These are phyloP conservation scores for Rhinolophus sinicus DNA, from an alignment of 2,113 vertebrate species.

Conservation along the genomic window DNA sequence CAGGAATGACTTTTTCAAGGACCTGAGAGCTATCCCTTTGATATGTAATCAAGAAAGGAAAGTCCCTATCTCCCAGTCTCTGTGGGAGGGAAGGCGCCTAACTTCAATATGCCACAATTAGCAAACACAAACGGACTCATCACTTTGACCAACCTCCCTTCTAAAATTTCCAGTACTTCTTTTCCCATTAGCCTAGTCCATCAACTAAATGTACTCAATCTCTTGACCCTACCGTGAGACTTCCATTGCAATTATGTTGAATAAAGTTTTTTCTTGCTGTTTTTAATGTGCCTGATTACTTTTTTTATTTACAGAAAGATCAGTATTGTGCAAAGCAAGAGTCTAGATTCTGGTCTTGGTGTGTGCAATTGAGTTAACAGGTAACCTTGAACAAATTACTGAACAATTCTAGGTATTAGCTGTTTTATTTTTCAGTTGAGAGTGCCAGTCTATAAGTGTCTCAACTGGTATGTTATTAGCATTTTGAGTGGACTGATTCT, in stretches of 20 bases:
- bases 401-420: not conserved
- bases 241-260: not conserved
- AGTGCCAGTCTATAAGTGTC: not conserved
- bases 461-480: not conserved
- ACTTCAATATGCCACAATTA: not conserved
- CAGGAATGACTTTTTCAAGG: not conserved
- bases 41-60: not conserved
- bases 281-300: not conserved
- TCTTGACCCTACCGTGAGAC: not conserved
- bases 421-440: not conserved
- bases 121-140: not conserved
- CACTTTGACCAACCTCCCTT: not conserved
- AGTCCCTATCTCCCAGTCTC: not conserved
- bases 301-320: not conserved
- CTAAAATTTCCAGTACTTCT: not conserved
- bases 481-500: not conserved
- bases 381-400: not conserved
- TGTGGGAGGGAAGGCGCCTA: not conserved
- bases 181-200: too few relatives aligned
- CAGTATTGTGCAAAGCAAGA: not conserved
- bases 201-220: not conserved
- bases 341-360: not conserved
- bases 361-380: too few relatives aligned
- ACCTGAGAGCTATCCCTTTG: not conserved
- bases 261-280: not conserved